Evolutionary conservation across 2,113 vertebrate genomes (phyloP).

Genomic region (Grus americana): DNA sequence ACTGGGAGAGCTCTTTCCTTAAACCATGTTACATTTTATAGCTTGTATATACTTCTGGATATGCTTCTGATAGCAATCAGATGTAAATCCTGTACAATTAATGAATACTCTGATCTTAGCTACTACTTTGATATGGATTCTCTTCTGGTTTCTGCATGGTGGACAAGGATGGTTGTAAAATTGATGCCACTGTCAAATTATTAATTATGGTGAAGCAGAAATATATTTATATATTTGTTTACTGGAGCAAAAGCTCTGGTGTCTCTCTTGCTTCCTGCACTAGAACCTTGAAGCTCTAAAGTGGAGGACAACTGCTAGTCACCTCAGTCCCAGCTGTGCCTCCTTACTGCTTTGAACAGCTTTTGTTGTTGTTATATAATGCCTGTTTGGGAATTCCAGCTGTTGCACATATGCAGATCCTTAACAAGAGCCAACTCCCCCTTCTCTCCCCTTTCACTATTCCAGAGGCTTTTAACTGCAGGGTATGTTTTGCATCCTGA

Average conservation of each 20-base stretch:
- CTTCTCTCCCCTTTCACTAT: background rate
- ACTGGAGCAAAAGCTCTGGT: background rate
- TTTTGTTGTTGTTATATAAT: constrained; percentile 11
- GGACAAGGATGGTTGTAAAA: background rate
- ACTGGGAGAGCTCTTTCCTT: background rate
- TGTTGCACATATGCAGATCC: background rate
- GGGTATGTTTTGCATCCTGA: background rate
- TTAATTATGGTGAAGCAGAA: background rate
- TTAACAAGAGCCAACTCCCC: background rate
- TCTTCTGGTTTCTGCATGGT: background rate
- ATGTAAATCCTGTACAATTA: background rate
- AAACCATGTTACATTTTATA: background rate
- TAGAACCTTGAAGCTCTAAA: background rate
- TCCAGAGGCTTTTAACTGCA: background rate
- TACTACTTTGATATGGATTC: background rate
- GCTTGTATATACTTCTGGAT: background rate
- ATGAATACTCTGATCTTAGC: background rate
- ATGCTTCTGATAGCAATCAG: background rate
- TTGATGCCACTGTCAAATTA: background rate
- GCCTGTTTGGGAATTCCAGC: constrained; percentile 40
- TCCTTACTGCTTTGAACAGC: background rate
- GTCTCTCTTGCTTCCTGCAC: background rate
- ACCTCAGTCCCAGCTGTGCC: background rate
- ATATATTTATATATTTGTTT: background rate
- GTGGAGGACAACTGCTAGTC: background rate